Percentiles rank a stretch among this genome's conserved stretches.
These are phyloP conservation scores for Scaptomyza montana DNA, from an alignment of 1,140 invertebrate genomes.

Conservation along the genomic window DNA sequence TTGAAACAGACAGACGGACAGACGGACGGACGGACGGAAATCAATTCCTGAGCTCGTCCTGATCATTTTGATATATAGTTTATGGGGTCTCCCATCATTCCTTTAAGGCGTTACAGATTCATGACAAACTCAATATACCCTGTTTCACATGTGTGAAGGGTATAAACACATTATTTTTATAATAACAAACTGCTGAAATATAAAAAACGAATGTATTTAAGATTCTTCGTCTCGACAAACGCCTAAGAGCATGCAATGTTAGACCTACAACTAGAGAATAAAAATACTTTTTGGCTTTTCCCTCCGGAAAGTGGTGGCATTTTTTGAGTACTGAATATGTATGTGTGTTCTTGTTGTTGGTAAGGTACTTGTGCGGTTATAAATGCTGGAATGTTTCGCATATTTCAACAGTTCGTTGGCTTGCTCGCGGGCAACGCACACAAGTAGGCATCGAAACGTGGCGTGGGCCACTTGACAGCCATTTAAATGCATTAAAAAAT, in stretches of 20 bases:
- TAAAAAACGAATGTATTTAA: too few species aligned
- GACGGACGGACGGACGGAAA: too few species aligned
- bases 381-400: constrained; percentile 56
- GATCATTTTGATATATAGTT: too few species aligned
- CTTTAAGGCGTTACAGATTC: too few species aligned
- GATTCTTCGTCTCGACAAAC: too few species aligned
- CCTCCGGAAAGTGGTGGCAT: constrained; percentile 33
- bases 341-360: background rate
- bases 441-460: background rate
- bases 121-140: too few species aligned
- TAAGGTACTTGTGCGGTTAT: constrained; percentile 2
- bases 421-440: constrained; percentile 41
- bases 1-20: too few species aligned
- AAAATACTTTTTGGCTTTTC: constrained; percentile 11
- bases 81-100: too few species aligned
- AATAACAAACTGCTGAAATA: too few species aligned
- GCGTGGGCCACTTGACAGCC: constrained; percentile 71
- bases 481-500: constrained; percentile 79
- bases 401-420: constrained; percentile 41
- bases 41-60: too few species aligned
- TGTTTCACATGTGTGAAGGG: too few species aligned
- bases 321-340: constrained; percentile 53
- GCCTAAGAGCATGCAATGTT: background rate
- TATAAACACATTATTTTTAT: too few species aligned
- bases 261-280: constrained; percentile 27